Evolutionary conservation across 2,888 invertebrate genomes (phyloP).

Genomic region (Lottia scabra): DNA sequence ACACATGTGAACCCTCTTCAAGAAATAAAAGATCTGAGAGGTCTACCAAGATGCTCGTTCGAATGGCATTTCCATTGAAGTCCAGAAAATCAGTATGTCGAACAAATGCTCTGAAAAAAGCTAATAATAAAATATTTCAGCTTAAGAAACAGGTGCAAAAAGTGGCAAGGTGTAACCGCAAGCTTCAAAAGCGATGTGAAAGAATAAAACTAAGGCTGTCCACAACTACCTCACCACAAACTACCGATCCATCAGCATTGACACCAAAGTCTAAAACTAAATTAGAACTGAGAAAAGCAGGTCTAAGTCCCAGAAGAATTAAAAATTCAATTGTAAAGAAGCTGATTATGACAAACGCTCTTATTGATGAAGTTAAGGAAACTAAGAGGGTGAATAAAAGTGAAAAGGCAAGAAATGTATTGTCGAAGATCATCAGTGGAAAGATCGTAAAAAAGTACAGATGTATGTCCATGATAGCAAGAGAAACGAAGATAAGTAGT

Average conservation of each 20-base stretch:
- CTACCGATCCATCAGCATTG: not conserved
- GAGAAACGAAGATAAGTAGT: not conserved
- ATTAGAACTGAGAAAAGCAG: not conserved
- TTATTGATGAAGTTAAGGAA: conserved; percentile 2
- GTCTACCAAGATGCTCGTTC: not conserved
- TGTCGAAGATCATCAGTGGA: not conserved
- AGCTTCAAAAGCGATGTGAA: not conserved
- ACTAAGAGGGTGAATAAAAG: not conserved
- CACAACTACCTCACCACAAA: not conserved
- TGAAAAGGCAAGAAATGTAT: not conserved
- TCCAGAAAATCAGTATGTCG: not conserved
- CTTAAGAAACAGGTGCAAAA: conserved; percentile 6
- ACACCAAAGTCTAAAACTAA: conserved; percentile 13
- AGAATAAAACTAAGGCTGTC: not conserved
- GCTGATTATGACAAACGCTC: conserved; percentile 3
- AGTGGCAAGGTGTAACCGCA: not conserved
- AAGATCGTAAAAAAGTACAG: conserved; percentile 11
- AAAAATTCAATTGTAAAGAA: conserved; percentile 8
- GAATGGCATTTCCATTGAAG: conserved; percentile 2
- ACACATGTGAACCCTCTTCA: not conserved
- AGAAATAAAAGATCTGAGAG: not conserved
- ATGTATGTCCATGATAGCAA: not conserved
- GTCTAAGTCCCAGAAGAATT: conserved; percentile 14
- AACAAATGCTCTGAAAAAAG: conserved; percentile 12
- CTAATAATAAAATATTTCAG: conserved; percentile 3